Evolutionary conservation across 2,888 invertebrate species (phyloP), one percentile per base, ranked within the genome.

Genomic region (Drosophila quinaria): DNA sequence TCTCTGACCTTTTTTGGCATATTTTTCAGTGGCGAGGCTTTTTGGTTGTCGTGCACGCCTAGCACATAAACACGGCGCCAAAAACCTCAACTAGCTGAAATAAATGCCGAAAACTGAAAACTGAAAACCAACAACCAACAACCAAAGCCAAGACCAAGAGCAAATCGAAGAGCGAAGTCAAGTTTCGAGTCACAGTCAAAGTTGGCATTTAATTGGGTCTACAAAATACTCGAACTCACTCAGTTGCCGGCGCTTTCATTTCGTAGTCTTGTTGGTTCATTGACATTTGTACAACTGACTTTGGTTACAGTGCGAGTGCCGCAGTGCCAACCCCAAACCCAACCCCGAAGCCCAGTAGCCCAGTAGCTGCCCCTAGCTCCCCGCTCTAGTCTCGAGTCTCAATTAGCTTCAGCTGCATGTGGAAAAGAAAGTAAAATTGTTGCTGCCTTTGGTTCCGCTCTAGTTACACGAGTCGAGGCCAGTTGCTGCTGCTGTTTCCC

Each of bases 341-440:
- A 44, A 19, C 25, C 19, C 33, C 25, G n/a, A n/a, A 6, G 8
- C 25, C 29, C 5, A 1, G 1, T 35, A 19, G 11, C 8, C 33
- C 22, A 15, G 41, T 19, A 44, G 37, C 51, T 19, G 13, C 6
- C 44, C 25, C 13, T 8, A 10, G 6, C 41, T 19, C 10, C n/a
- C 5, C 17, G 2, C 31, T 13, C 17, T 2, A 8, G 3, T 42
- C 19, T 44, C 25, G 51, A 8, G 1, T 33, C 19, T 44, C 15
- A 25, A 10, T 55, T 31, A 55, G 31, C 31, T 42, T 8, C 13
- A 51, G 29, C 33, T 58, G 56, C 56, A 74, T 72, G 74, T 87
- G 81, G 70, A 87, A 87, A 85, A 89, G 87, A 85, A 89, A 89
- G 89, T 87, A 81, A 77, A 87, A 79, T 78, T 74, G 62, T 61